phyloP scores from a whole-genome alignment of 2,113 vertebrate species.

The Oreocharis arfaki region DNA sequence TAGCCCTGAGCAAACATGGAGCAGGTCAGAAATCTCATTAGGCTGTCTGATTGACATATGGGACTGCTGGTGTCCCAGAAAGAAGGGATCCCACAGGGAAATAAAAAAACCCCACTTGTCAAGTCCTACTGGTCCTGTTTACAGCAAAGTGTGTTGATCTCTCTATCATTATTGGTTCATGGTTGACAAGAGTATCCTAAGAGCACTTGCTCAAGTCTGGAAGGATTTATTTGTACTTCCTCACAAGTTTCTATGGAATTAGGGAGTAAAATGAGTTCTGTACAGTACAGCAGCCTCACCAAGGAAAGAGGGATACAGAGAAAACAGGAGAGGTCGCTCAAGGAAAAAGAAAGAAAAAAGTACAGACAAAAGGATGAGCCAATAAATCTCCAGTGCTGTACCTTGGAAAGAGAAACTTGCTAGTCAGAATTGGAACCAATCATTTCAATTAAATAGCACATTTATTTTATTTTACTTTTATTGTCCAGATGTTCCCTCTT shows the following conservation, averaged over 20 bases:
- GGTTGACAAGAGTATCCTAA: neutral
- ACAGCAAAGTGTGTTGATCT: neutral
- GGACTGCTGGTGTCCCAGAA: neutral
- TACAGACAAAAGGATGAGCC: neutral
- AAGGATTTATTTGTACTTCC: neutral
- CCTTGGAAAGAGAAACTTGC: neutral
- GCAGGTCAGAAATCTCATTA: neutral
- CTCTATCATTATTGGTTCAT: neutral
- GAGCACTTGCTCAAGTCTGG: neutral
- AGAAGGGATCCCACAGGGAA: neutral
- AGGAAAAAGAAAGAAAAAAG: constrained; percentile 31
- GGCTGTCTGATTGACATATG: neutral
- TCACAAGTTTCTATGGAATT: neutral
- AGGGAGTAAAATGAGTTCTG: neutral
- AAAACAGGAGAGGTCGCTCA: constrained; percentile 45
- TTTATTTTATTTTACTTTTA: neutral
- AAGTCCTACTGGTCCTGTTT: neutral
- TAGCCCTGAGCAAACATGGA: neutral
- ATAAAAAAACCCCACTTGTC: neutral
- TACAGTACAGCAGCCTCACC: neutral
- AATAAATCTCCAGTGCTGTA: neutral
- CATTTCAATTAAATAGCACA: neutral
- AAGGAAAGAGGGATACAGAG: neutral
- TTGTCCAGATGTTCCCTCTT: neutral
- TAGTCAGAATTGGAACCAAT: neutral